Conservation (phyloP, 2,888 invertebrate species). For the Blastobasis lacticolella region DNA sequence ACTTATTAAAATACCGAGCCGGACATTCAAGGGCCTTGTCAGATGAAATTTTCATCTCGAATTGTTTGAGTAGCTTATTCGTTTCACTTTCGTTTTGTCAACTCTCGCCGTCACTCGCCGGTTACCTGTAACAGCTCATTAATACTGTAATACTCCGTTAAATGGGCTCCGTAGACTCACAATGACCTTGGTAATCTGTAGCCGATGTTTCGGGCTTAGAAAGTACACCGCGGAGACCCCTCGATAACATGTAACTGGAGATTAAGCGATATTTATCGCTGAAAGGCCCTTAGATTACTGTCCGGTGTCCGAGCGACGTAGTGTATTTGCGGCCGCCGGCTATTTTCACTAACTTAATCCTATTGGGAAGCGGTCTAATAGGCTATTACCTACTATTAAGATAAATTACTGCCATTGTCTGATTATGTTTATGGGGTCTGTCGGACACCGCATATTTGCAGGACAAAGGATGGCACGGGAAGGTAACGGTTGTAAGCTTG, state of each 20-base stretch:
- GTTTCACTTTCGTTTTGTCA: conserved; percentile 65
- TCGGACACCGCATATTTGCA: too few relatives aligned
- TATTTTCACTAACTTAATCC: conserved; percentile 7
- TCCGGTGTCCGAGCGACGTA: too few relatives aligned
- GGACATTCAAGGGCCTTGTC: conserved; percentile 28
- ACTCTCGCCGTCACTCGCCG: conserved; percentile 18
- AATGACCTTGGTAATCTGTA: conserved; percentile 15
- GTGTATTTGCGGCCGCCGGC: background rate
- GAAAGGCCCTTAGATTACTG: conserved; percentile 11
- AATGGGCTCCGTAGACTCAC: conserved; percentile 20
- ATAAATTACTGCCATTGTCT: background rate
- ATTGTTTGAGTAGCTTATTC: conserved; percentile 43
- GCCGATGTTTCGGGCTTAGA: conserved; percentile 14
- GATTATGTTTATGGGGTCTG: too few relatives aligned
- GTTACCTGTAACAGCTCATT: conserved; percentile 21
- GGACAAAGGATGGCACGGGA: too few relatives aligned
- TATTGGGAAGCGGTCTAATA: conserved; percentile 9
- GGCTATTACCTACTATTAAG: conserved; percentile 6
- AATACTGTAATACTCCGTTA: conserved; percentile 27
- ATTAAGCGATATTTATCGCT: conserved; percentile 21
- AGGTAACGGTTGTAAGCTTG: too few relatives aligned
- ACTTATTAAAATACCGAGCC: background rate
- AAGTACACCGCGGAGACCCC: conserved; percentile 16
- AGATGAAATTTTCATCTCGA: conserved; percentile 29
- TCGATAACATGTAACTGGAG: conserved; percentile 11